Conservation (phyloP, 2,797 vertebrate genomes). For the Bovichtus variegatus region DNA sequence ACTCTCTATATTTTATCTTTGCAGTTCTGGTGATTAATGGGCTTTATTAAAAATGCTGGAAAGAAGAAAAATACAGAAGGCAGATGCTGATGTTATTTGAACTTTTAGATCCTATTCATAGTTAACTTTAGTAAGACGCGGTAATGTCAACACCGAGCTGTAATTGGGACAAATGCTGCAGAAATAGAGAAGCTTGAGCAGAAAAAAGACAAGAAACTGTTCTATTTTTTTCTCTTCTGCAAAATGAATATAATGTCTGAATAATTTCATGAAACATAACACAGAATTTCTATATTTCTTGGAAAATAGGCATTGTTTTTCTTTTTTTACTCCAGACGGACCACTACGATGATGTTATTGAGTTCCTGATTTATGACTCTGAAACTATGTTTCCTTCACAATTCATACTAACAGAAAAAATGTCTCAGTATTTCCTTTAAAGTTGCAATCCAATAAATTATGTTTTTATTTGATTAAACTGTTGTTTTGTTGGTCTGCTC, state of each 20-base stretch:
- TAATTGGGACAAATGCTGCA: conserved; percentile 35
- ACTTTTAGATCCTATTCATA: conserved; percentile 33
- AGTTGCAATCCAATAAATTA: background rate
- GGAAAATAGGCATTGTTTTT: background rate
- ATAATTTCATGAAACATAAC: conserved; percentile 38
- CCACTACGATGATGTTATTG: background rate
- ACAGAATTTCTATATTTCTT: background rate
- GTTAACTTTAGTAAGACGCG: conserved; percentile 22
- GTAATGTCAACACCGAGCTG: background rate
- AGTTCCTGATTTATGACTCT: conserved; percentile 11
- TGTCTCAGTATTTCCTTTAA: background rate
- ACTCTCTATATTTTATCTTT: conserved; percentile 3
- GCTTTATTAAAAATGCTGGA: conserved; percentile 45
- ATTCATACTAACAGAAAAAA: background rate
- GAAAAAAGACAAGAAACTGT: conserved; percentile 4
- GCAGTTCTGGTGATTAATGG: conserved; percentile 49
- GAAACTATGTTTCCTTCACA: too few relatives aligned
- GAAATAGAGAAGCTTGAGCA: conserved; percentile 20
- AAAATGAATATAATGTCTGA: conserved; percentile 23
- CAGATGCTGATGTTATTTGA: conserved; percentile 30
- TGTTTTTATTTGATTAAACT: background rate
- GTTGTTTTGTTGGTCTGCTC: background rate
- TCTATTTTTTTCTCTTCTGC: background rate
- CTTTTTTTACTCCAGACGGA: conserved; percentile 9
- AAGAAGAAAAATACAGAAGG: conserved; percentile 45